Conservation (phyloP, 2,888 invertebrate genomes). For the Caenorhabditis uteleia region DNA sequence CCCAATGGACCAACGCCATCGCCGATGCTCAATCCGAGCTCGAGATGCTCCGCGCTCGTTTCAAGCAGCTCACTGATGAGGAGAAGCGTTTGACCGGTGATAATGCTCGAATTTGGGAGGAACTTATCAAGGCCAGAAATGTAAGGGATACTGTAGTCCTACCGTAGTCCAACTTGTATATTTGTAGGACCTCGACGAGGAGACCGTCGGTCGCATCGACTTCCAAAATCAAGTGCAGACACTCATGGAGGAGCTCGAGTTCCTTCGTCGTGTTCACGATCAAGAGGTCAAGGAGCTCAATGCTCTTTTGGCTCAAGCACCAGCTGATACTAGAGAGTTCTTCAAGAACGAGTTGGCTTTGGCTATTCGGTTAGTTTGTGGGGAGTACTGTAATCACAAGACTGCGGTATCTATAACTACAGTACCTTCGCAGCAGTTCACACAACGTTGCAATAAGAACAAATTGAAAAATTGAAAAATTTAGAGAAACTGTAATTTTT, state of each 20-base stretch:
- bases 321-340: conserved; percentile 70
- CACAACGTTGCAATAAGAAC: too few relatives aligned
- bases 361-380: conserved; percentile 71
- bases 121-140: conserved; percentile 67
- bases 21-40: conserved; percentile 68
- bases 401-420: too few relatives aligned
- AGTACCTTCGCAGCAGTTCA: too few relatives aligned
- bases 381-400: background rate
- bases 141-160: conserved; percentile 24
- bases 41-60: conserved; percentile 68
- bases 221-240: conserved; percentile 71
- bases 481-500: conserved; percentile 66
- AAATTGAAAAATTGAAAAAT: conserved; percentile 72
- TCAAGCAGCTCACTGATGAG: conserved; percentile 69
- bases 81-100: conserved; percentile 67
- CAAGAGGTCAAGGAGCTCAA: conserved; percentile 70
- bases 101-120: conserved; percentile 68
- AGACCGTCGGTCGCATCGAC: conserved; percentile 70
- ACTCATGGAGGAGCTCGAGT: conserved; percentile 70
- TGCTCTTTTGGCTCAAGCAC: conserved; percentile 68
- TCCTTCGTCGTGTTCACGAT: conserved; percentile 69
- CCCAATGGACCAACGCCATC: conserved; percentile 65
- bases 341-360: conserved; percentile 74
- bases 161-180: background rate
- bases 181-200: conserved; percentile 70